Evolutionary conservation across 2,888 invertebrate genomes (phyloP), one percentile per base, ranked within the genome.

Genomic region (Epirrita christyi): DNA sequence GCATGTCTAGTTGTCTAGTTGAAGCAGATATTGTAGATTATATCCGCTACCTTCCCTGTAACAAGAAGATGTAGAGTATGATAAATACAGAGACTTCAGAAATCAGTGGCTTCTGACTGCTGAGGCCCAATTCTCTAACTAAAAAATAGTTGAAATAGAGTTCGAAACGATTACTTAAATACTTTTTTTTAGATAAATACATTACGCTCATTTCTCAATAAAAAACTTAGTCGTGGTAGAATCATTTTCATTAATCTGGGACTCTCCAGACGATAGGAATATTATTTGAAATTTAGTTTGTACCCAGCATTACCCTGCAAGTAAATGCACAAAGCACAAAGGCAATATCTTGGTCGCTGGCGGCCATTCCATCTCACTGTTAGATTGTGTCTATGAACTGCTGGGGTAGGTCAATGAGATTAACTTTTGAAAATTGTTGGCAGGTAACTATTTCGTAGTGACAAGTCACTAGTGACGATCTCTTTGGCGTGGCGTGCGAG

Each of bases 291-390:
- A 11, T 5, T 43, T 9, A 4, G 43, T 34, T 41, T 51, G 42
- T 51, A 5, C 6, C 4, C n/a, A 6, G 34, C 27, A 72, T 63
- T 70, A 69, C 75, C 76, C 54, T 68, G 46, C 41, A 7, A 11
- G 50, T 27, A 63, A 62, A 51, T 61, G 62, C 62, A 72, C 67
- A 72, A 71, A 68, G 66, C 67, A 67, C 63, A 67, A 64, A 68
- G 71, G 72, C 55, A 59, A 70, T 64, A 73, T 71, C 68, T 70
- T 70, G 61, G 64, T 49, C 66, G 65, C 63, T 47, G 59, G 56
- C 34, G 59, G 54, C 58, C 47, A 57, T 56, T 62, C 45, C 44
- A 21, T 55, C 49, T 40, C 37, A 41, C 54, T 42, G 29, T 32
- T 34, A 34, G 32, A 42, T 7, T 32, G 8, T 21, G 36, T 48